Evolutionary conservation across 2,888 invertebrate genomes (phyloP).

Genomic region (Tetramorium bicarinatum): DNA sequence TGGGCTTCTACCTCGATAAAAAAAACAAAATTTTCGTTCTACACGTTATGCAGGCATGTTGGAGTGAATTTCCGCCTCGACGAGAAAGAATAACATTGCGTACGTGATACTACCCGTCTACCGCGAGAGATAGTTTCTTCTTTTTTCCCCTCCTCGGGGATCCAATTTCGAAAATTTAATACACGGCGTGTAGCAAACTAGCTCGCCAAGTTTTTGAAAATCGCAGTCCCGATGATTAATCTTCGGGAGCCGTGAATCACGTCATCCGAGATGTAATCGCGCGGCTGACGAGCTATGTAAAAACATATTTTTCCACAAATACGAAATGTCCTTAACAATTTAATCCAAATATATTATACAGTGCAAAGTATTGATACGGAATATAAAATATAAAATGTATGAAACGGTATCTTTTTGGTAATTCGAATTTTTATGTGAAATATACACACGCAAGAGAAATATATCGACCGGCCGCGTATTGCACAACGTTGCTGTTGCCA

Average conservation of each 20-base stretch:
- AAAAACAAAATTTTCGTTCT: slow-evolving; percentile 44
- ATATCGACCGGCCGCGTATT: background rate
- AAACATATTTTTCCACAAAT: background rate
- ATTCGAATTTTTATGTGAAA: background rate
- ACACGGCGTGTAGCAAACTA: slow-evolving; percentile 28
- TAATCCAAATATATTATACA: background rate
- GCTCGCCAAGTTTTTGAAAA: slow-evolving; percentile 42
- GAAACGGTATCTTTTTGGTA: background rate
- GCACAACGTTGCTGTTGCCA: background rate
- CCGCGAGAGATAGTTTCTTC: slow-evolving; percentile 30
- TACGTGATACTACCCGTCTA: slow-evolving; percentile 48
- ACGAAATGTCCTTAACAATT: slow-evolving; percentile 11
- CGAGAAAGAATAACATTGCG: slow-evolving; percentile 52
- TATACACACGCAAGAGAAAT: background rate
- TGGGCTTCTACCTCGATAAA: slow-evolving; percentile 32
- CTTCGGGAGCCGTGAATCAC: slow-evolving; percentile 12
- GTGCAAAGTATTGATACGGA: background rate
- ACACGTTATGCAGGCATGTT: slow-evolving; percentile 21
- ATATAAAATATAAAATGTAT: background rate
- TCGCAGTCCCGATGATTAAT: slow-evolving; percentile 43
- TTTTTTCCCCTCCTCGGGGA: slow-evolving; percentile 35
- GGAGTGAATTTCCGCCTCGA: slow-evolving; percentile 44
- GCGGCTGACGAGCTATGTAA: background rate
- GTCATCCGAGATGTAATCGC: background rate
- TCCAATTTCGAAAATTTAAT: slow-evolving; percentile 53